Evolutionary conservation across 1,140 invertebrate species (phyloP).

Genomic region (Phortica variegata): DNA sequence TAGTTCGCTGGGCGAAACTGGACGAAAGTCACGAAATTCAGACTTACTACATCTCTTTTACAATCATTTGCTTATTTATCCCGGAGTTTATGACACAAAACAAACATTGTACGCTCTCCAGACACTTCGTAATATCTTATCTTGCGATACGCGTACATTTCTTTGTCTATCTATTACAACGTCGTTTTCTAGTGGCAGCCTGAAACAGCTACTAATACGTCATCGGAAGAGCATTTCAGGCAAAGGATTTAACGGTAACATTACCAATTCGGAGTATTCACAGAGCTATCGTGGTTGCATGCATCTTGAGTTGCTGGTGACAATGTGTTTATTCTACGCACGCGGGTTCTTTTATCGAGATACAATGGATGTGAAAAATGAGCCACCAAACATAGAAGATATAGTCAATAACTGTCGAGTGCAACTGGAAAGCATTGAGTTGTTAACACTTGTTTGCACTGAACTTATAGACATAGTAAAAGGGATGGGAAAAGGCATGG

Average conservation of each 20-base stretch:
- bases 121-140: slow-evolving; percentile 72
- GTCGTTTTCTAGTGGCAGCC: slow-evolving; percentile 61
- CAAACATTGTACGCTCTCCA: slow-evolving; percentile 77
- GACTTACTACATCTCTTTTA: slow-evolving; percentile 71
- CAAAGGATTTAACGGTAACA: slow-evolving; percentile 73
- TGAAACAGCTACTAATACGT: slow-evolving; percentile 66
- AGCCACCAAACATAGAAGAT: slow-evolving; percentile 71
- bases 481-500: slow-evolving; percentile 78
- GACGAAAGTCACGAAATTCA: background rate
- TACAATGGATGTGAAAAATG: slow-evolving; percentile 58
- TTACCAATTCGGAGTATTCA: slow-evolving; percentile 64
- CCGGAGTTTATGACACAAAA: slow-evolving; percentile 77
- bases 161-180: slow-evolving; percentile 73
- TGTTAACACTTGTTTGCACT: slow-evolving; percentile 74
- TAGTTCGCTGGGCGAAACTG: slow-evolving; percentile 19
- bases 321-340: slow-evolving; percentile 77
- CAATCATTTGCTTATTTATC: slow-evolving; percentile 81
- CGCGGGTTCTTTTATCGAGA: slow-evolving; percentile 79
- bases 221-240: slow-evolving; percentile 82
- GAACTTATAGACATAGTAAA: slow-evolving; percentile 81
- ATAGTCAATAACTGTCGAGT: slow-evolving; percentile 74
- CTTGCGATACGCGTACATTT: slow-evolving; percentile 72
- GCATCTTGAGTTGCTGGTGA: slow-evolving; percentile 81
- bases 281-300: slow-evolving; percentile 73
- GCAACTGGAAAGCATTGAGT: slow-evolving; percentile 75